phyloP scores from a whole-genome alignment of 2,113 vertebrate species.

The Nipponia nippon region DNA sequence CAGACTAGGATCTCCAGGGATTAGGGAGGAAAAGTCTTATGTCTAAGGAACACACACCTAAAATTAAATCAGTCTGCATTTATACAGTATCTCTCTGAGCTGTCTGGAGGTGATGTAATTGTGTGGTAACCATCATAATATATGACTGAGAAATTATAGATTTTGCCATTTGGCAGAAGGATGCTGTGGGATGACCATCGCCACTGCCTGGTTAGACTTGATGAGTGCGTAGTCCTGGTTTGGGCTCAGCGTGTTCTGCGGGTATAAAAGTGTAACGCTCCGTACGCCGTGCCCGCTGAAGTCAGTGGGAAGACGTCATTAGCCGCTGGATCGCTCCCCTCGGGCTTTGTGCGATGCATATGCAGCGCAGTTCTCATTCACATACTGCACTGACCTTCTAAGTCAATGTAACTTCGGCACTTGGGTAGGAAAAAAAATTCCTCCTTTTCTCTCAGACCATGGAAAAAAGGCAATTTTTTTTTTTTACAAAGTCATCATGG shows the following conservation, averaged over 20 bases:
- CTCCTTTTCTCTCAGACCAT: neutral
- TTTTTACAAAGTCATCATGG: neutral
- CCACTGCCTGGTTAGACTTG: neutral
- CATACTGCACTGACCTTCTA: neutral
- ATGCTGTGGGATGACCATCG: neutral
- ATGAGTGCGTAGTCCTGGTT: neutral
- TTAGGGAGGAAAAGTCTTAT: neutral
- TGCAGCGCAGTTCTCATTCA: neutral
- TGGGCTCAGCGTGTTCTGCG: neutral
- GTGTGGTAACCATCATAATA: rapidly evolving
- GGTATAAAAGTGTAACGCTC: neutral
- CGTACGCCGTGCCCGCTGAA: neutral
- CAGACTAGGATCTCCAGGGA: neutral
- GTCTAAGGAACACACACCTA: neutral
- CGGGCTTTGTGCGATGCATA: neutral
- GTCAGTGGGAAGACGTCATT: neutral
- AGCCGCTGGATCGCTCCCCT: neutral
- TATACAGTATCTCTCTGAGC: neutral
- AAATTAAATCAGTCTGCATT: neutral
- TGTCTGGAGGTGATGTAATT: neutral
- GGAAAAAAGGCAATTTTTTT: neutral
- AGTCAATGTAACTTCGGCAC: neutral
- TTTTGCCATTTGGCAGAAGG: neutral
- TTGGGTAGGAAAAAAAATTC: neutral
- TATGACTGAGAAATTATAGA: neutral